A percentile compares a stretch with the other conserved stretches of the same genome.
phyloP scores from a whole-genome alignment of 2,113 vertebrate genomes.

The Nycticryphes semicollaris region DNA sequence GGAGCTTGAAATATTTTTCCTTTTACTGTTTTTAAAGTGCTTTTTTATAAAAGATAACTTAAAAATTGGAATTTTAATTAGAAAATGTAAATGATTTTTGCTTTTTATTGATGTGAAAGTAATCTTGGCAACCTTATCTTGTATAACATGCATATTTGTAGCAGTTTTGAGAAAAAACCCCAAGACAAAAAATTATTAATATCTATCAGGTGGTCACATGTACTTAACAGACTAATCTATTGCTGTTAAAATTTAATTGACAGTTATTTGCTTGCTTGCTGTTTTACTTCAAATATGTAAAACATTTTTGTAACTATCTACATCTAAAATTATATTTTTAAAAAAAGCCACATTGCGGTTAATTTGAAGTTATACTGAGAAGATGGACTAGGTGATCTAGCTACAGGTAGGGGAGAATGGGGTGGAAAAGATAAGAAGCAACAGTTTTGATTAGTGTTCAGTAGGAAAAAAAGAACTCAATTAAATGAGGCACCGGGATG shows the following conservation, averaged over 20 bases:
- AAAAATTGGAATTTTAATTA: background rate
- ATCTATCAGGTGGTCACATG: background rate
- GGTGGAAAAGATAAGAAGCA: background rate
- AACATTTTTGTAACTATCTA: background rate
- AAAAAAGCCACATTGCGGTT: background rate
- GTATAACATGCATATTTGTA: background rate
- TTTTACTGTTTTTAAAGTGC: background rate
- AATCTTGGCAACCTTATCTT: background rate
- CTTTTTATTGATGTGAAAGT: background rate
- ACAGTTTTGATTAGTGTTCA: background rate
- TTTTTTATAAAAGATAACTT: background rate
- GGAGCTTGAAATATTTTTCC: background rate
- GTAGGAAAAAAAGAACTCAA: background rate
- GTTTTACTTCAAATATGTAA: background rate
- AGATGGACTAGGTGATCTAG: background rate
- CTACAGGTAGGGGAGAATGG: background rate
- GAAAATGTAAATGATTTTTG: background rate
- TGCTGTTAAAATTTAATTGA: background rate
- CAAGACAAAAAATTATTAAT: background rate
- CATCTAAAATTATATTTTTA: background rate
- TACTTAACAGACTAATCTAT: background rate
- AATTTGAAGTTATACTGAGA: background rate
- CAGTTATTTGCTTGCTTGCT: background rate
- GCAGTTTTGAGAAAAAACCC: background rate
- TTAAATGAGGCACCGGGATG: background rate